Evolutionary conservation across 1,140 invertebrate genomes (phyloP).

Genomic region (Brachionus manjavacas): DNA sequence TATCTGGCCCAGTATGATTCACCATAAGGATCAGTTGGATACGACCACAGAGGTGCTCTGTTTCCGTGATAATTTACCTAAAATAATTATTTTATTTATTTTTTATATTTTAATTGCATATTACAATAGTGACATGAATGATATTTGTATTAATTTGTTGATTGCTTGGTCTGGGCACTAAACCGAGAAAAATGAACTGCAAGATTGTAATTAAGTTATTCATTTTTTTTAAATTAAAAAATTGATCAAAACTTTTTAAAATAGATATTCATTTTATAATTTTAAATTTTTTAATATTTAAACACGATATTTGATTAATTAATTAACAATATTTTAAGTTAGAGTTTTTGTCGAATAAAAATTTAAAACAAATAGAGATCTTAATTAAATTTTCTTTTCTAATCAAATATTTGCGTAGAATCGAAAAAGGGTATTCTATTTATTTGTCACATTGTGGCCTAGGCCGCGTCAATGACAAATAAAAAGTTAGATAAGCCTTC

Average conservation of each 20-base stretch:
- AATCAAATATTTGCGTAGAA: slow-evolving; percentile 5
- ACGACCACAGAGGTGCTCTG: neutral
- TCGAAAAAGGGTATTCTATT: neutral
- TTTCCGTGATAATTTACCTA: neutral
- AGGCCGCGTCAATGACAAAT: neutral
- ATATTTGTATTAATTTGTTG: slow-evolving; percentile 18
- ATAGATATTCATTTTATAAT: neutral
- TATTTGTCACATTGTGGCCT: neutral
- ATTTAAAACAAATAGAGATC: slow-evolving; percentile 11
- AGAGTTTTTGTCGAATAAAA: neutral
- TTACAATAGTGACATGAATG: slow-evolving; percentile 2
- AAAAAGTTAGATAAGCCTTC: neutral
- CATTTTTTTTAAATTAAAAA: neutral
- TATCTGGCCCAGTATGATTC: slow-evolving; percentile 27
- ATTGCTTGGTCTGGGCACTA: neutral
- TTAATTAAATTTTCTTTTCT: slow-evolving; percentile 24
- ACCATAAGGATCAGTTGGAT: slow-evolving; percentile 34
- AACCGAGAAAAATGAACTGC: neutral
- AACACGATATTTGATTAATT: neutral
- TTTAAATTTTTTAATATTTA: neutral
- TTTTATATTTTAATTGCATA: neutral
- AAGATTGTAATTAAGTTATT: slow-evolving; percentile 5
- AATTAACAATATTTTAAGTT: neutral
- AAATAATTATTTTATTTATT: neutral
- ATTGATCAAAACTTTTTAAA: neutral